Evolutionary conservation across 2,888 invertebrate genomes (phyloP).

Genomic region (Congeria kusceri): DNA sequence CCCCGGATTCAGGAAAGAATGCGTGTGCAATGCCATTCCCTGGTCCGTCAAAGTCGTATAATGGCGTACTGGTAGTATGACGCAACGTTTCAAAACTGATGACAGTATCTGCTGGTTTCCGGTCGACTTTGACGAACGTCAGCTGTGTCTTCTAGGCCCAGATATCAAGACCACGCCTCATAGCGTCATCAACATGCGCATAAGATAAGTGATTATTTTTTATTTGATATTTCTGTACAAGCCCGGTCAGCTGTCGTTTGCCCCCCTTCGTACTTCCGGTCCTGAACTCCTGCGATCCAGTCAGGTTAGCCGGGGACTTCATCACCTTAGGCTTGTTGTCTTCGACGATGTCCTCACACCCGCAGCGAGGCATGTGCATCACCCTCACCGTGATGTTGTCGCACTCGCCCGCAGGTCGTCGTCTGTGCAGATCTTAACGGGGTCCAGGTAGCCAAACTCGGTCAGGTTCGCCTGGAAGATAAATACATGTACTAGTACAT

Average conservation of each 20-base stretch:
- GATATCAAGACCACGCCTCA: slow-evolving; percentile 48
- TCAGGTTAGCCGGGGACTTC: slow-evolving; percentile 27
- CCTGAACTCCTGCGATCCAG: slow-evolving; percentile 39
- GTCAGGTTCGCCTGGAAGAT: too few relatives aligned
- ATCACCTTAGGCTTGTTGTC: slow-evolving; percentile 42
- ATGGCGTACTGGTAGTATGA: slow-evolving; percentile 32
- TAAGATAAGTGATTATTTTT: slow-evolving; percentile 1
- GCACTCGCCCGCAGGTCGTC: slow-evolving; percentile 46
- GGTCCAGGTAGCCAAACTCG: too few relatives aligned
- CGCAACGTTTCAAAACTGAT: slow-evolving; percentile 41
- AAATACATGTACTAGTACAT: too few relatives aligned
- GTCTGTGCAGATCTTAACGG: too few relatives aligned
- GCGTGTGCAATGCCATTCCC: slow-evolving; percentile 56
- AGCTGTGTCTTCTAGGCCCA: slow-evolving; percentile 47
- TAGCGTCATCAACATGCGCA: slow-evolving; percentile 46
- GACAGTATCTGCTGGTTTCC: slow-evolving; percentile 37
- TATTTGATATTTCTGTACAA: slow-evolving; percentile 36
- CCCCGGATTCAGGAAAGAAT: slow-evolving; percentile 53
- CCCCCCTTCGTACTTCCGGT: slow-evolving; percentile 46
- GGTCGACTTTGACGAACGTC: slow-evolving; percentile 19
- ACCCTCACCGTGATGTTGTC: slow-evolving; percentile 32
- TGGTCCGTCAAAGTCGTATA: slow-evolving; percentile 55
- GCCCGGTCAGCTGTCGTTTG: slow-evolving; percentile 42
- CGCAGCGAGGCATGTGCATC: slow-evolving; percentile 40
- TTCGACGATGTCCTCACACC: slow-evolving; percentile 56